Evolutionary conservation across 2,113 vertebrate species (phyloP), one percentile per base, ranked within the genome.

Genomic region (Cyprichromis sp.): DNA sequence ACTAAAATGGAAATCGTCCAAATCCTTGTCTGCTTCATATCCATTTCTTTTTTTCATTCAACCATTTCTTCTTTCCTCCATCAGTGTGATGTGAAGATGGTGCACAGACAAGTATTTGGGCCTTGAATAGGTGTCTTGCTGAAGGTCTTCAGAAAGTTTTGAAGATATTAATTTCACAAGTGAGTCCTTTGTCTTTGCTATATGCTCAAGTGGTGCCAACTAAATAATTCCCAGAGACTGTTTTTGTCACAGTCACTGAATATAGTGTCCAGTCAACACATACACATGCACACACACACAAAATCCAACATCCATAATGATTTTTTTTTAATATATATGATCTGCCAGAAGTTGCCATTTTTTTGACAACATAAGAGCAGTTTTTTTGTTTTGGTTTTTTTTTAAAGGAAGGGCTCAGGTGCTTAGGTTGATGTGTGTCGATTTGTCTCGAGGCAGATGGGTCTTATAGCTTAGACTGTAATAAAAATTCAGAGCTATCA

Each of bases 401-500:
- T 88, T 83, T 73, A 10, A 63, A 91, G 83, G 89, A 90, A 3
- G n/a, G 16, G 82, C 82, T 31, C 84, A 40, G 45, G 29, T 34
- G 16, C 55, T 85, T 55, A 55, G 80, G 79, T 54, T 78, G 91
- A 85, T 87, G 80, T 82, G 73, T 54, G 88, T 24, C 11, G 42
- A 91, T 89, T 86, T 86, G 86, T 90, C 88, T 85, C 10, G 17
- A 84, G 87, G 86, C 90, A 47, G 71, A 81, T 61, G 82, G 54
- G 89, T 93, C 82, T 90, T 54, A 82, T 36, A 59, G 54, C 76
- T 91, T 88, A 87, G 90, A 61, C 84, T 61, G 61, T 8, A 80
- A 94, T 89, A 84, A 90, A 89, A 91, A 84, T 89, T 90, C 82
- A 81, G 54, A 57, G 68, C 89, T 83, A 84, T 93, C 84, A 87